Conservation (phyloP, 2,888 invertebrate genomes). For the Cheilosia scutellata region DNA sequence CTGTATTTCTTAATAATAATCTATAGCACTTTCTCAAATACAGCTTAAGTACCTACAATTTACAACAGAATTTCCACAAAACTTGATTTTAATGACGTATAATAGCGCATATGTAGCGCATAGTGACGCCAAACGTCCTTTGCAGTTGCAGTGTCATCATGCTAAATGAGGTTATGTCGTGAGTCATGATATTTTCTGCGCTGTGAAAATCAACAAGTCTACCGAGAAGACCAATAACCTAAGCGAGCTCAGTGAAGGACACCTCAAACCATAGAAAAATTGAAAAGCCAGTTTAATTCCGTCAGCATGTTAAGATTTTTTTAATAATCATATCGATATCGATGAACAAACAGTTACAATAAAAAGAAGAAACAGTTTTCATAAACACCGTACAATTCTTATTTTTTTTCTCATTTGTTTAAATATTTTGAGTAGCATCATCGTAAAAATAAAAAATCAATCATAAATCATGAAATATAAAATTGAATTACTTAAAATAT, state of each 20-base stretch:
- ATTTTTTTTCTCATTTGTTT: slow-evolving; percentile 53
- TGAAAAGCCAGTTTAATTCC: slow-evolving; percentile 46
- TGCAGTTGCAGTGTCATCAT: slow-evolving; percentile 43
- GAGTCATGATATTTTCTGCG: slow-evolving; percentile 43
- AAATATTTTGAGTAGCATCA: slow-evolving; percentile 65
- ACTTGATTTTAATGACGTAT: background rate
- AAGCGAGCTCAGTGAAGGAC: slow-evolving; percentile 56
- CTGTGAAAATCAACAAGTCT: slow-evolving; percentile 65
- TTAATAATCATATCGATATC: slow-evolving; percentile 64
- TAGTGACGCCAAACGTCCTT: slow-evolving; percentile 33
- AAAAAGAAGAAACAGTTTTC: slow-evolving; percentile 48
- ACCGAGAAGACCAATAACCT: slow-evolving; percentile 59
- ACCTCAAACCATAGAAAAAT: slow-evolving; percentile 12
- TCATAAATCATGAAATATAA: slow-evolving; percentile 63
- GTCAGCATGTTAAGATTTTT: slow-evolving; percentile 58
- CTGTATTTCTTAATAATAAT: too few relatives aligned
- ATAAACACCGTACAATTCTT: slow-evolving; percentile 55
- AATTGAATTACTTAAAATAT: slow-evolving; percentile 72
- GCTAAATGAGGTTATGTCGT: slow-evolving; percentile 61
- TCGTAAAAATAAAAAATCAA: slow-evolving; percentile 39
- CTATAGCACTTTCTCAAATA: background rate
- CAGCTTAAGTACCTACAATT: background rate
- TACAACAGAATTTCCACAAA: background rate
- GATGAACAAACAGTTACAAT: slow-evolving; percentile 70
- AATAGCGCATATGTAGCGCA: background rate